Base-by-base conservation (phyloP, 2,797 vertebrate genomes). In the Micromesistius poutassou region DNA sequence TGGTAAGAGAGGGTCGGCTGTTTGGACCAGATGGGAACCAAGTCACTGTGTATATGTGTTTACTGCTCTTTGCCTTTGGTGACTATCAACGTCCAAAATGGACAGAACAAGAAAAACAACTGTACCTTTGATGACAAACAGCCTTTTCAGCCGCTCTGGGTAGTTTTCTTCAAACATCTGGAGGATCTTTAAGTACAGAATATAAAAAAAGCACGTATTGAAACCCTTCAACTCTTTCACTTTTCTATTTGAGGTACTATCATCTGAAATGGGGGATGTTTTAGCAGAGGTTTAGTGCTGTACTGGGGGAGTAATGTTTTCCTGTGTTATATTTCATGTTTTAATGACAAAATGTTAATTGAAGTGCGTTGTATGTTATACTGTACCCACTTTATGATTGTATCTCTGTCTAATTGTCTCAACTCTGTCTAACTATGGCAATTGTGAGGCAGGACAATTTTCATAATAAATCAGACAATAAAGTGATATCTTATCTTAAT, bases 91-190 rank as follows among this genome's bases (percentile, higher is more conserved):
- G 5, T 55, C 46, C 46, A 55, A 55, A 55, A 19, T 55, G 19
- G 46, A 30, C 31, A 14, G 16, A 22, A 30, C 25, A 55, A 30
- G 14, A 77, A 31, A 2, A 13, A 14, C 9, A 35, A 72, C 36
- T 33, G 62, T 71, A 97, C 97, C 97, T 95, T 97, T 98, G 81
- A 99, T 95, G 2, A 98, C 91, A 86, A 98, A 96, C 55, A 98
- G 92, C 76, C 87, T 90, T 89, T 97, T 98, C 79, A 99, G 91
- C 74, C 94, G 95, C 87, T 99, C 98, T 0, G 98, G 98, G 79
- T 96, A 99, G 75, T 99, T 98, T 78, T 97, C 97, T 85, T 99
- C 98, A 38, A 98, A 97, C 97, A 98, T 97, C 85, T 95, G 90
- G 79, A 99, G 94, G 81, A 98, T 92, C 97, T 99, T 90, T 2